Evolutionary conservation across 2,797 vertebrate species (phyloP).

Genomic region (Acipenser ruthenus): DNA sequence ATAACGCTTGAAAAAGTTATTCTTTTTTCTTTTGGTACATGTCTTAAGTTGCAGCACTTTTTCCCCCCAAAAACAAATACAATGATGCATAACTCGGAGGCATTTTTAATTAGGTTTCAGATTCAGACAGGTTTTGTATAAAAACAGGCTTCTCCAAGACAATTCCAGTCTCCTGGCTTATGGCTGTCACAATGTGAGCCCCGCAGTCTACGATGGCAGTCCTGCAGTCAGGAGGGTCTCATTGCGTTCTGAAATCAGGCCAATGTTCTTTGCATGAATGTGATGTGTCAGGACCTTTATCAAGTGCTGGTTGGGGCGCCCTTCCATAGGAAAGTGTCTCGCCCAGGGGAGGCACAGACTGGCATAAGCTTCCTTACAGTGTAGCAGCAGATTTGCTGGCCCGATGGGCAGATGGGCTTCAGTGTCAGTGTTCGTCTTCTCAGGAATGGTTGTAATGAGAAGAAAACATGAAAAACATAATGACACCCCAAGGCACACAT

Average conservation of each 20-base stretch:
- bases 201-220: slow-evolving; percentile 49
- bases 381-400: slow-evolving; percentile 67
- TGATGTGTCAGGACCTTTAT: slow-evolving; percentile 15
- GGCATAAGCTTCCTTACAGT: slow-evolving; percentile 53
- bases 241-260: not conserved
- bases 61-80: no score
- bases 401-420: slow-evolving; percentile 61
- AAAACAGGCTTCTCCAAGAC: not conserved
- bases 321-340: slow-evolving; percentile 32
- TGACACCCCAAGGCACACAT: no score
- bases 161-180: slow-evolving; percentile 32
- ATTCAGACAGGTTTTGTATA: no score
- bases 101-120: no score
- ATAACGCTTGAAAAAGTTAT: no score
- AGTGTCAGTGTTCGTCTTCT: slow-evolving; percentile 30
- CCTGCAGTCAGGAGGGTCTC: slow-evolving; percentile 43
- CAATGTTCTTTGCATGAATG: slow-evolving; percentile 9
- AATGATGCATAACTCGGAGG: no score
- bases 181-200: slow-evolving; percentile 31
- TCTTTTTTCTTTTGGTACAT: no score
- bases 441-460: slow-evolving; percentile 38
- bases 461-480: no score
- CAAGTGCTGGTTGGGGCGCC: slow-evolving; percentile 40
- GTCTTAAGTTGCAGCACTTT: no score
- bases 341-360: slow-evolving; percentile 40